These are phyloP conservation scores for Gallinago undulata DNA, from an alignment of 2,113 vertebrate genomes.

Conservation along the genomic window DNA sequence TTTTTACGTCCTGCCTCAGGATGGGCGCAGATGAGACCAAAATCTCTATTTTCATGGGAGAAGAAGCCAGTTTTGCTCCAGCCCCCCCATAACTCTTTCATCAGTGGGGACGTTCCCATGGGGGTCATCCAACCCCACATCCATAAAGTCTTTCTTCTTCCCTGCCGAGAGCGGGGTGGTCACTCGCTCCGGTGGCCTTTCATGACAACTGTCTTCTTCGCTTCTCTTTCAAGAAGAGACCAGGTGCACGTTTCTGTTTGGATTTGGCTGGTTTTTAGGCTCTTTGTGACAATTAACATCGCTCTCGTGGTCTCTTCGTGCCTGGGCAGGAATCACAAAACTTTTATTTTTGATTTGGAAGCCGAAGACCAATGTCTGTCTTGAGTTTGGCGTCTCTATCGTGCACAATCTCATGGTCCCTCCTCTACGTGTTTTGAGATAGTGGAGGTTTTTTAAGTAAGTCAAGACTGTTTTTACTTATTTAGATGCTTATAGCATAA, in stretches of 20 bases:
- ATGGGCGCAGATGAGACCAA: fast-evolving
- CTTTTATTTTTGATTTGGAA: background rate
- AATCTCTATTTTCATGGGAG: background rate
- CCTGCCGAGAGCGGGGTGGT: fast-evolving
- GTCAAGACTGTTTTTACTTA: background rate
- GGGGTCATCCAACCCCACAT: background rate
- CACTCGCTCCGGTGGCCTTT: fast-evolving
- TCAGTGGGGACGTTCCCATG: fast-evolving
- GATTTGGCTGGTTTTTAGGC: background rate
- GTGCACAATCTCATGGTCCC: background rate
- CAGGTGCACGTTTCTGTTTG: background rate
- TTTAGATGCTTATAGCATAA: background rate
- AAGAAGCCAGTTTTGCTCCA: background rate
- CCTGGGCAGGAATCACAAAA: background rate
- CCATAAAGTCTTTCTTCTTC: background rate
- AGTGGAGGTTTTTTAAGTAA: background rate
- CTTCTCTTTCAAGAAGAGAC: background rate
- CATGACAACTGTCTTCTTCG: fast-evolving
- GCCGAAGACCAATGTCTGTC: fast-evolving
- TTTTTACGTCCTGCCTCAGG: background rate
- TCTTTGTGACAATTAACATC: background rate
- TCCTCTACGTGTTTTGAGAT: background rate
- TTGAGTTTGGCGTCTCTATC: background rate
- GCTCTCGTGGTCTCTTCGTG: background rate
- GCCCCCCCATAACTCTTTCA: no score